Evolutionary conservation across 1,140 invertebrate genomes (phyloP).

Genomic region (Hycleus phaleratus): DNA sequence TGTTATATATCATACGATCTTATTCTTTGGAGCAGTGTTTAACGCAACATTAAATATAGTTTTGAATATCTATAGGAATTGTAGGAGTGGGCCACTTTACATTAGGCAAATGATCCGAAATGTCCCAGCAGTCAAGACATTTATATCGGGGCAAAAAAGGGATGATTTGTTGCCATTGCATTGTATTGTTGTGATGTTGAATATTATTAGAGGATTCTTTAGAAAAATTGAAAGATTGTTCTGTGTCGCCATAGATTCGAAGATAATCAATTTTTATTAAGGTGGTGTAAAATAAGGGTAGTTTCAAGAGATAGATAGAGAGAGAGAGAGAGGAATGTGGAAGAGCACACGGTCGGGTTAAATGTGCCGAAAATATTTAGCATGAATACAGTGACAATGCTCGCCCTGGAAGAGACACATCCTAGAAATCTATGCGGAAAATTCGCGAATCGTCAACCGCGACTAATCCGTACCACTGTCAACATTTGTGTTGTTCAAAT

Average conservation of each 20-base stretch:
- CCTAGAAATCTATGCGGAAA: conserved; percentile 3
- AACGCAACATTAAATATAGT: conserved; percentile 33
- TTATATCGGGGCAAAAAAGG: too few relatives aligned
- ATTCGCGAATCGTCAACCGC: conserved; percentile 6
- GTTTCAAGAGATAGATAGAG: neutral
- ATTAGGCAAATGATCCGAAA: too few relatives aligned
- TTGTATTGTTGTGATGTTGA: too few relatives aligned
- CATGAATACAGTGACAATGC: neutral
- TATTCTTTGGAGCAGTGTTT: conserved; percentile 17
- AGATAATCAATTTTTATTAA: neutral
- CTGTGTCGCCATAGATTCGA: neutral
- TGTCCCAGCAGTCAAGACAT: too few relatives aligned
- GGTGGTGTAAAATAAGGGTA: conserved; percentile 3
- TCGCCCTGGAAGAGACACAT: too few relatives aligned
- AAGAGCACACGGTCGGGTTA: conserved; percentile 21
- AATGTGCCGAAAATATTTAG: conserved; percentile 29
- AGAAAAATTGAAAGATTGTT: neutral
- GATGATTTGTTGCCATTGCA: too few relatives aligned
- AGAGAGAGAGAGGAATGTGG: conserved; percentile 13
- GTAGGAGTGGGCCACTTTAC: too few relatives aligned
- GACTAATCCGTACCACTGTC: neutral
- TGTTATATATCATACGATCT: neutral
- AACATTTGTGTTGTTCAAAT: too few relatives aligned
- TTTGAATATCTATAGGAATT: too few relatives aligned
- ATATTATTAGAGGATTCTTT: neutral